phyloP scores from a whole-genome alignment of 1,140 invertebrate species.

The Muscidifurax raptorellus region DNA sequence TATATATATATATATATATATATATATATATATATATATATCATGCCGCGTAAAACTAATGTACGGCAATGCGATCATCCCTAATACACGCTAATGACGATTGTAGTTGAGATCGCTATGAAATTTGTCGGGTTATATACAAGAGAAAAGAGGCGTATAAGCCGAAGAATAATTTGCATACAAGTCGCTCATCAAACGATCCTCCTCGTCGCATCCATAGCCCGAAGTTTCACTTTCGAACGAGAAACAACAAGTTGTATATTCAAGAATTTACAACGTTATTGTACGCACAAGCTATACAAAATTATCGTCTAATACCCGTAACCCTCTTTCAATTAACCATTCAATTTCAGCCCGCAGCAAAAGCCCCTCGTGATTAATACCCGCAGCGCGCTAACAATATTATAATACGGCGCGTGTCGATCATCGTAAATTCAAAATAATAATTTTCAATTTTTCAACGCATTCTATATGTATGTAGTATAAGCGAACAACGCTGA shows the following conservation, averaged over 20 bases:
- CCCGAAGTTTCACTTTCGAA: background rate
- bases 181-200: background rate
- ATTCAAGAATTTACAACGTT: too few species aligned
- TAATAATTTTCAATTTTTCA: background rate
- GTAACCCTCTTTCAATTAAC: background rate
- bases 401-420: background rate
- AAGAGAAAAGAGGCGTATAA: too few species aligned
- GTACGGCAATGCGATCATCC: background rate
- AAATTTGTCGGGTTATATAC: background rate
- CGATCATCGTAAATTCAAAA: conserved; percentile 1
- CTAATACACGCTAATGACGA: background rate
- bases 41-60: background rate
- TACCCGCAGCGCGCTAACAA: background rate
- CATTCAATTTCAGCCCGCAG: background rate
- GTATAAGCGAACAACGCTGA: too few species aligned
- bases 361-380: background rate
- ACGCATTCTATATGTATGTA: too few species aligned
- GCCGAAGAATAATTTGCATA: background rate
- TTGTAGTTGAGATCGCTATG: background rate
- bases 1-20: too few species aligned
- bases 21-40: too few species aligned
- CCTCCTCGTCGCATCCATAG: background rate
- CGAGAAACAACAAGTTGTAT: too few species aligned
- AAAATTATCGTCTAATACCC: background rate
- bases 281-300: too few species aligned